Evolutionary conservation across 2,888 invertebrate species (phyloP), one percentile per base, ranked within the genome.

Genomic region (Dastarcus helophoroides): DNA sequence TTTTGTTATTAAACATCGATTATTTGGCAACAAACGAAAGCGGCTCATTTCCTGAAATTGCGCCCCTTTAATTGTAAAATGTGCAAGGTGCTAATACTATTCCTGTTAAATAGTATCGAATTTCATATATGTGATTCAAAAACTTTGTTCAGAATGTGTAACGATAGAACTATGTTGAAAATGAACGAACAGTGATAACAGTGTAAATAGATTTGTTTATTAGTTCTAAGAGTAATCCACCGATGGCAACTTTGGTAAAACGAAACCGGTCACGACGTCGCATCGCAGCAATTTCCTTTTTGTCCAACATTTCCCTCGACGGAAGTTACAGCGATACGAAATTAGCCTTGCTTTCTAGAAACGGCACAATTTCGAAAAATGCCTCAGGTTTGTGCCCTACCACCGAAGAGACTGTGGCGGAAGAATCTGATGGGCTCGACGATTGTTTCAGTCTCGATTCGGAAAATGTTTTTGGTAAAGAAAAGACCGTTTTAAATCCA

Each of bases 231-330:
- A 21, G 27, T n/a, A 23, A 28, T 15, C 24, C 15, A 33, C 29
- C 37, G 54, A 70, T 70, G 69, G 68, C 69, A 63, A 64, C 61
- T 51, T 63, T 65, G 47, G 48, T 66, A 43, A 68, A 65, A 54
- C 63, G 66, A 48, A 65, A 65, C 52, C 76, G 78, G 64, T 82
- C 83, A 53, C 75, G 85, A 56, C 74, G 88, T 64, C 76, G 89
- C 62, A 73, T 90, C 50, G 89, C 91, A 56, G 94, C 94, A 47
- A 75, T 91, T 53, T 84, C 88, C 54, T 95, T 94, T 69, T 71
- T 95, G 48, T 82, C 90, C 31, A 94, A 93, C 65, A 94, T 95
- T 58, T 90, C 93, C 40, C 69, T 94, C 40, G 91, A 93, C 68
- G 93, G 93, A 43, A 81, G 31, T 47, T 79, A 83, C 62, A 75